A percentile compares a stretch with the other conserved stretches of the same genome.
phyloP scores from a whole-genome alignment of 1,140 invertebrate species.

The Acyrthosiphon pisum region DNA sequence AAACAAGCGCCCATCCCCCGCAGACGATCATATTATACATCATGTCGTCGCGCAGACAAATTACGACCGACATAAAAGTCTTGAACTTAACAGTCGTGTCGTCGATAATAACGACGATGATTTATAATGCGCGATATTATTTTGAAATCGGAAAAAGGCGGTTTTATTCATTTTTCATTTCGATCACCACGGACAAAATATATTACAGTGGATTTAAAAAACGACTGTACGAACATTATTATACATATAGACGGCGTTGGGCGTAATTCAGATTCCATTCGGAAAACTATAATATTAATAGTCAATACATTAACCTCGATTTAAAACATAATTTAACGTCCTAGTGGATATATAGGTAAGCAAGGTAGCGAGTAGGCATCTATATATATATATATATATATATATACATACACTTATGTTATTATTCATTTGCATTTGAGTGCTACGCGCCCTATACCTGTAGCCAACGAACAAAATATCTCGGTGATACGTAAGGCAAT shows the following conservation, averaged over 20 bases:
- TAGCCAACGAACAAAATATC: not conserved
- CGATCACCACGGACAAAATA: not conserved
- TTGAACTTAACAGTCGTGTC: not conserved
- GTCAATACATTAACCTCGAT: not conserved
- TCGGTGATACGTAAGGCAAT: not conserved
- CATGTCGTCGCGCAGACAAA: not conserved
- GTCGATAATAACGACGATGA: not conserved
- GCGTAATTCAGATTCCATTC: not conserved
- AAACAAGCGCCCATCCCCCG: not conserved
- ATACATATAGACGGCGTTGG: not conserved
- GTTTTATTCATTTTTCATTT: not conserved
- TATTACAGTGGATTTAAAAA: not conserved
- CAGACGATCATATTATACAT: not conserved
- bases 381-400: too few relatives aligned
- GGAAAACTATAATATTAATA: not conserved
- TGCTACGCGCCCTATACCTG: not conserved
- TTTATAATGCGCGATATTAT: not conserved
- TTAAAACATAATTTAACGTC: not conserved
- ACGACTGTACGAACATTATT: not conserved
- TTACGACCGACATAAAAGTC: not conserved
- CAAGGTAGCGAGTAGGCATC: not conserved
- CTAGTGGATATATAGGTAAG: not conserved
- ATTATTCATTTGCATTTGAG: not conserved
- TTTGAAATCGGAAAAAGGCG: not conserved
- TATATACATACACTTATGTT: not conserved